phyloP scores from a whole-genome alignment of 2,113 vertebrate genomes.

The Morone chrysops region DNA sequence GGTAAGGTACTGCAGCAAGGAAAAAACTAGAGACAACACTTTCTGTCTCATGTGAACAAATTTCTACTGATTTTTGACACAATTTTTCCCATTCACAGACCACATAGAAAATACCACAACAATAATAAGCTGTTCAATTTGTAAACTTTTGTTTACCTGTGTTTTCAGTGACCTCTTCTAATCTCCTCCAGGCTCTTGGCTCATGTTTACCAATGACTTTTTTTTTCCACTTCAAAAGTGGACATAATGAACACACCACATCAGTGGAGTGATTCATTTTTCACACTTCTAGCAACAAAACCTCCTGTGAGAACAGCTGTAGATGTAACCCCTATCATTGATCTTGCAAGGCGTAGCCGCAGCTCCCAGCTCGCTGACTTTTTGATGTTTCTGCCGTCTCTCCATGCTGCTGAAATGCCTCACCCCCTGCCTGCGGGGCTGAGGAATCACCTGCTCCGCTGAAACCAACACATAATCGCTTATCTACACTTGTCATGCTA shows the following conservation, averaged over 20 bases:
- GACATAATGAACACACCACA: slow-evolving; percentile 58
- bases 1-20: not conserved
- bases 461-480: slow-evolving; percentile 75
- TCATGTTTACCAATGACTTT: slow-evolving; percentile 51
- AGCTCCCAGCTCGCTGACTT: slow-evolving; percentile 54
- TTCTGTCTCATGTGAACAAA: slow-evolving; percentile 22
- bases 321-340: slow-evolving; percentile 67
- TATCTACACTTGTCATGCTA: slow-evolving; percentile 71
- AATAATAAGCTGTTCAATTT: slow-evolving; percentile 16
- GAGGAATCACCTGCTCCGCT: slow-evolving; percentile 68
- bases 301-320: slow-evolving; percentile 63
- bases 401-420: slow-evolving; percentile 41
- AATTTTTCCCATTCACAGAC: not conserved
- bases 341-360: slow-evolving; percentile 60
- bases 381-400: slow-evolving; percentile 69
- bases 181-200: slow-evolving; percentile 33
- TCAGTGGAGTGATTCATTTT: slow-evolving; percentile 54
- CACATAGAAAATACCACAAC: not conserved
- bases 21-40: not conserved
- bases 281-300: slow-evolving; percentile 63
- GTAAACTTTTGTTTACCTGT: slow-evolving; percentile 28
- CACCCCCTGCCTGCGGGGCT: slow-evolving; percentile 35
- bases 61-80: slow-evolving; percentile 36
- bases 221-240: slow-evolving; percentile 49
- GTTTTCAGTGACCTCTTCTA: slow-evolving; percentile 28